phyloP scores from a whole-genome alignment of 2,888 invertebrate species.

The Bombylius major region DNA sequence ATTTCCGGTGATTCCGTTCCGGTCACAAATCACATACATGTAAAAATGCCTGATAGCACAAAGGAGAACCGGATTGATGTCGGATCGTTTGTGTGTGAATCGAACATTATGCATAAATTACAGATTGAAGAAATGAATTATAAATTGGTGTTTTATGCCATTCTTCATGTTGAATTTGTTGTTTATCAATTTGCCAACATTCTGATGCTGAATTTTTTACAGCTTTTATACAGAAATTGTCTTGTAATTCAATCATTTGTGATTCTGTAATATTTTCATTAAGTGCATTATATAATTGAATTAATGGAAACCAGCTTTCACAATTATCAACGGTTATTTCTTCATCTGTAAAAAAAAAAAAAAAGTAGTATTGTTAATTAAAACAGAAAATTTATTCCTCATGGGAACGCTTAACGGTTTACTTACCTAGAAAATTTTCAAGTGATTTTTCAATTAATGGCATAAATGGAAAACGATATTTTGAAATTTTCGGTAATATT shows the following conservation, averaged over 20 bases:
- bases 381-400: background rate
- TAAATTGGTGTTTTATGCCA: constrained; percentile 35
- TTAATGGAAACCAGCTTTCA: constrained; percentile 35
- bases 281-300: constrained; percentile 29
- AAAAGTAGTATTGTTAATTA: too few relatives aligned
- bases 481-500: constrained; percentile 33
- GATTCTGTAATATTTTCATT: constrained; percentile 21
- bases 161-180: constrained; percentile 20
- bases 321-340: constrained; percentile 35
- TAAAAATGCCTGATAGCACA: too few relatives aligned
- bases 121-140: constrained; percentile 35
- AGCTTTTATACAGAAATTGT: constrained; percentile 33
- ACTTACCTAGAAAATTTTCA: constrained; percentile 20
- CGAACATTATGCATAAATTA: constrained; percentile 9
- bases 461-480: constrained; percentile 34
- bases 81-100: too few relatives aligned
- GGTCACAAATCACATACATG: too few relatives aligned
- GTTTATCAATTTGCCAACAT: constrained; percentile 19
- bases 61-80: too few relatives aligned
- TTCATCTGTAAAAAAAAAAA: constrained; percentile 20
- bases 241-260: constrained; percentile 27
- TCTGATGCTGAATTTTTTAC: constrained; percentile 34
- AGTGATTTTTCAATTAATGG: constrained; percentile 30
- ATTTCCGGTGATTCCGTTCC: too few relatives aligned
- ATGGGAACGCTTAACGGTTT: too few relatives aligned